Evolutionary conservation across 2,888 invertebrate genomes (phyloP).

Genomic region (Drosophila algonquin): DNA sequence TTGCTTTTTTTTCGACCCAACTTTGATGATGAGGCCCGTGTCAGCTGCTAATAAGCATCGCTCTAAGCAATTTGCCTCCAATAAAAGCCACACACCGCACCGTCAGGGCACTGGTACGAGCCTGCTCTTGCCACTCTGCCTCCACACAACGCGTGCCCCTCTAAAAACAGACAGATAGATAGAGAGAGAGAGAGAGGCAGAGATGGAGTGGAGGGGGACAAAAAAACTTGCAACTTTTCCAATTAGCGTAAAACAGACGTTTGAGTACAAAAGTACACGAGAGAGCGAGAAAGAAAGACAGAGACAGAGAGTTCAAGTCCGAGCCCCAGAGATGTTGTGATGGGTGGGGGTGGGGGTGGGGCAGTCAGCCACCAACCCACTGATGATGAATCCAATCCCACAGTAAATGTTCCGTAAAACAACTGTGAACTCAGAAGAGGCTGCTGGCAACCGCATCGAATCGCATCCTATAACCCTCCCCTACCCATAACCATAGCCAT

Average conservation of each 20-base stretch:
- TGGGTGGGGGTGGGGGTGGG: too few relatives aligned
- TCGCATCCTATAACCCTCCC: conserved; percentile 6
- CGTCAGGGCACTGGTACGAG: background rate
- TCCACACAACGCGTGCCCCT: background rate
- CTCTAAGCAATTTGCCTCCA: conserved; percentile 51
- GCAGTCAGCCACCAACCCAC: background rate
- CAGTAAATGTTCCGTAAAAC: conserved; percentile 76
- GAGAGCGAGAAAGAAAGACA: background rate
- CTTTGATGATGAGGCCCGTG: conserved; percentile 69
- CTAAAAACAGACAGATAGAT: conserved; percentile 11
- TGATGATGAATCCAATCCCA: conserved; percentile 42
- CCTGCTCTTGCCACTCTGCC: conserved; percentile 10
- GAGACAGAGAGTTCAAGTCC: conserved; percentile 36
- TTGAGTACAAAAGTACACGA: conserved; percentile 43
- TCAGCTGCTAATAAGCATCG: conserved; percentile 77
- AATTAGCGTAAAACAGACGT: conserved; percentile 77
- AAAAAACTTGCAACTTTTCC: conserved; percentile 80
- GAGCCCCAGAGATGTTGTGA: conserved; percentile 44
- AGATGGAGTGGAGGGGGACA: conserved; percentile 22
- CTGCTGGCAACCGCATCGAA: conserved; percentile 40
- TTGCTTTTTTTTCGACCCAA: conserved; percentile 40
- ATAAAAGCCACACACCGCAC: conserved; percentile 68
- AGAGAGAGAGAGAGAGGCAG: background rate
- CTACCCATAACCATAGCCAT: too few relatives aligned
- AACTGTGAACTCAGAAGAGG: conserved; percentile 64